Evolutionary conservation across 2,888 invertebrate species (phyloP).

Genomic region (Panopea generosa): DNA sequence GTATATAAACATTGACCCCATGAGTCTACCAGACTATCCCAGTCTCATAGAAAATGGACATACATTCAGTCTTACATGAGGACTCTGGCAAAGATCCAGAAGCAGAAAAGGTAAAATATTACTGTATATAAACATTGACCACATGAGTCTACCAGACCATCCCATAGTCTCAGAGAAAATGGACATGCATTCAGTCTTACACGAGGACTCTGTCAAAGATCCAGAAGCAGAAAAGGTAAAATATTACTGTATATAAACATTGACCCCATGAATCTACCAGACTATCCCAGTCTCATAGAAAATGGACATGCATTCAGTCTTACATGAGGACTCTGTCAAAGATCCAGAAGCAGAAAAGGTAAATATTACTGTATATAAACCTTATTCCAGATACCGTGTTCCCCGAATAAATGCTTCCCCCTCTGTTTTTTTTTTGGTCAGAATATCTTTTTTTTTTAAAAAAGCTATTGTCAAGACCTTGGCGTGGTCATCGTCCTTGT

Average conservation of each 20-base stretch:
- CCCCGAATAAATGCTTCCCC: too few relatives aligned
- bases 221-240: constrained; percentile 32
- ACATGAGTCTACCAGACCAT: constrained; percentile 83
- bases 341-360: constrained; percentile 29
- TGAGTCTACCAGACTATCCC: constrained; percentile 82
- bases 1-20: constrained; percentile 85
- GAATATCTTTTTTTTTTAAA: too few relatives aligned
- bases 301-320: constrained; percentile 73
- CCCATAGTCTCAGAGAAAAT: constrained; percentile 77
- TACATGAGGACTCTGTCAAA: constrained; percentile 70
- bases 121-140: constrained; percentile 85
- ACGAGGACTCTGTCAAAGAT: constrained; percentile 65
- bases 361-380: too few relatives aligned
- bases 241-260: too few relatives aligned
- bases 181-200: constrained; percentile 75
- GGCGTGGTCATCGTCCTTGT: too few relatives aligned
- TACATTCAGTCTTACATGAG: constrained; percentile 76
- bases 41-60: constrained; percentile 75
- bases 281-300: constrained; percentile 77
- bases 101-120: constrained; percentile 34
- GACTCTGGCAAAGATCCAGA: constrained; percentile 48
- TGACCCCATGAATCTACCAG: constrained; percentile 84
- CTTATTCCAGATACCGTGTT: too few relatives aligned
- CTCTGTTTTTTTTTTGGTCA: too few relatives aligned
- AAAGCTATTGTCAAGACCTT: too few relatives aligned